Evolutionary conservation across 2,888 invertebrate genomes (phyloP), one percentile per base, ranked within the genome.

Genomic region (Cecidostiba fungosa): DNA sequence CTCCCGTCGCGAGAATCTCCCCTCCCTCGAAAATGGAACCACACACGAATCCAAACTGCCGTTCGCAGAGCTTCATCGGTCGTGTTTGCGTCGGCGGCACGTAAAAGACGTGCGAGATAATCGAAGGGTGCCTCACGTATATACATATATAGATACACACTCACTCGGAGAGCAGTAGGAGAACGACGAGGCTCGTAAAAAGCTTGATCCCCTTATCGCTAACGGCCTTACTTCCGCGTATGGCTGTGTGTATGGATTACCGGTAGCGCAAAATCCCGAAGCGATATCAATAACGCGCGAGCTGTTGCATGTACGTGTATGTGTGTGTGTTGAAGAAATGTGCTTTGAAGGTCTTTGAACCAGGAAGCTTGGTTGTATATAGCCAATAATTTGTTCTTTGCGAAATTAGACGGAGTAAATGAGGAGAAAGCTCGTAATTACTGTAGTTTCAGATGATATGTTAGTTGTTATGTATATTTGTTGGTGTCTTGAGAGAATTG

Each of bases 141-240:
- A 10, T 62, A 26, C 4, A 19, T 26, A 43, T 23, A 70, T 36
- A 8, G 8, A n/a, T 10, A 19, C 19, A n/a, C 54, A 54, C 54
- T 29, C 26, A n/a, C 8, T 14, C 8, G 47, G 16, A 88, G 85
- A 86, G 86, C 81, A 79, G n/a, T n/a, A n/a, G n/a, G 85, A 81
- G 82, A 85, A 88, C 83, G 85, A 79, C 86, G 84, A 89, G 82
- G 88, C 89, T 90, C 90, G 89, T 91, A 91, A 91, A 92, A 92
- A 89, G 87, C 89, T 89, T 91, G 91, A 92, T 92, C 92, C 92
- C 89, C 91, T 92, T 92, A 92, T 92, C 92, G 90, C 89, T 89
- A 88, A 90, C 89, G 89, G 89, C 91, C 90, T 90, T 89, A 89
- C 90, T 89, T 89, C 88, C 87, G 88, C 87, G 88, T 87, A 89